Percentiles rank a stretch among this genome's conserved stretches.
phyloP scores from a whole-genome alignment of 2,888 invertebrate species.

The Helobdella robusta region DNA sequence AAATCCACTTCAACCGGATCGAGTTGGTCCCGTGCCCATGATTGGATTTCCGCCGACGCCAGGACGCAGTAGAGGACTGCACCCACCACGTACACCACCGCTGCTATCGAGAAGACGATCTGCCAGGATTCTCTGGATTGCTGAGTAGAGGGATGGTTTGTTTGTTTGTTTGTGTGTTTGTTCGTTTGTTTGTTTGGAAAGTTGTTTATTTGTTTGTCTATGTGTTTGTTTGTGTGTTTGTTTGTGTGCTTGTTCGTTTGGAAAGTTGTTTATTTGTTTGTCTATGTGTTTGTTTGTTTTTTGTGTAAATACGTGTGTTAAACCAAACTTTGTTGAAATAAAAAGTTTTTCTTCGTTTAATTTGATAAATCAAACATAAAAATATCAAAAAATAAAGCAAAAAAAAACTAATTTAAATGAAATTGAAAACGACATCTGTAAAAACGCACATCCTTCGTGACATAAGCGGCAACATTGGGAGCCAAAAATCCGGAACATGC shows the following conservation, averaged over 20 bases:
- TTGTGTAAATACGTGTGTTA: too few species aligned
- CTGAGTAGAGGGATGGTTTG: constrained; percentile 37
- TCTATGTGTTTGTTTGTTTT: too few species aligned
- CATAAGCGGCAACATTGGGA: constrained; percentile 42
- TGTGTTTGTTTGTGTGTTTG: too few species aligned
- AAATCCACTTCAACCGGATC: too few species aligned
- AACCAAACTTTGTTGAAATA: background rate
- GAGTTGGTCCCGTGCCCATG: constrained; percentile 39
- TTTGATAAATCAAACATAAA: background rate
- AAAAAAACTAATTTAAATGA: background rate
- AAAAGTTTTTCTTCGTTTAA: background rate
- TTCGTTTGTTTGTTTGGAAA: too few species aligned
- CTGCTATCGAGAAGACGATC: constrained; percentile 71
- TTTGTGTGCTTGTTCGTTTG: too few species aligned
- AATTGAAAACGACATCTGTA: background rate
- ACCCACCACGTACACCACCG: constrained; percentile 52
- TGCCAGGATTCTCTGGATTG: constrained; percentile 72
- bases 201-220: too few species aligned
- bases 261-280: too few species aligned
- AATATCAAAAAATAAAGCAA: background rate
- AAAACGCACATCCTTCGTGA: constrained; percentile 39
- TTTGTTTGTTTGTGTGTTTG: too few species aligned
- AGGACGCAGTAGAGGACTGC: constrained; percentile 44
- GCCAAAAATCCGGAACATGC: constrained; percentile 47
- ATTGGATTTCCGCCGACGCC: constrained; percentile 41